Evolutionary conservation across 2,797 vertebrate genomes (phyloP).

Genomic region (Gobionotothen gibberifrons): DNA sequence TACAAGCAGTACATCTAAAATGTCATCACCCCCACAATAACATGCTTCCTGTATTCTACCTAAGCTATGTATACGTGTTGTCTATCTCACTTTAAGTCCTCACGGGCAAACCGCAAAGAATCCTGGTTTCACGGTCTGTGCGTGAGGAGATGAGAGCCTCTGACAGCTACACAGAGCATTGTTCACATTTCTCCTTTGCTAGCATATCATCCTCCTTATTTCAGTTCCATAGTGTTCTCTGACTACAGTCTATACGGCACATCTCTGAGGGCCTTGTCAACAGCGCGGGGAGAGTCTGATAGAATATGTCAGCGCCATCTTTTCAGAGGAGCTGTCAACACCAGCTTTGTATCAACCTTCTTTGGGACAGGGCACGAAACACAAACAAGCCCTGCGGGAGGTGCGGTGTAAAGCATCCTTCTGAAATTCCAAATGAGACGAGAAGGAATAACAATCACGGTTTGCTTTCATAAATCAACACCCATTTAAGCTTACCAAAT

Average conservation of each 20-base stretch:
- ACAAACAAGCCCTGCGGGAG: constrained; percentile 75
- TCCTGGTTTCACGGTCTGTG: constrained; percentile 44
- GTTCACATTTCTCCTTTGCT: constrained; percentile 53
- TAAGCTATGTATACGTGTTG: constrained; percentile 37
- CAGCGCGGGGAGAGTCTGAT: constrained; percentile 74
- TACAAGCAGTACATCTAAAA: constrained; percentile 43
- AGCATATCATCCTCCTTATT: constrained; percentile 52
- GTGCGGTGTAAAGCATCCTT: constrained; percentile 26
- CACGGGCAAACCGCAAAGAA: constrained; percentile 18
- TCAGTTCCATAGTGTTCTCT: constrained; percentile 42
- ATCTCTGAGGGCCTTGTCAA: constrained; percentile 76
- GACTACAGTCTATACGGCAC: constrained; percentile 52
- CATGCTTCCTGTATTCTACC: constrained; percentile 44
- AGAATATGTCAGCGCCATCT: constrained; percentile 78
- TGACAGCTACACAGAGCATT: constrained; percentile 54
- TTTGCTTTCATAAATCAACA: constrained; percentile 33
- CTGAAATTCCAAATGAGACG: constrained; percentile 51
- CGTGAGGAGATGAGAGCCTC: constrained; percentile 42
- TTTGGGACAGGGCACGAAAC: constrained; percentile 65
- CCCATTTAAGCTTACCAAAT: constrained; percentile 31
- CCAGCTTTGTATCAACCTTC: constrained; percentile 75
- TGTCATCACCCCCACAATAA: constrained; percentile 55
- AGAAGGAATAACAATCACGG: constrained; percentile 33
- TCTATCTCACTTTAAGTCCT: constrained; percentile 43
- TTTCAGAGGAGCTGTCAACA: constrained; percentile 78